Conservation (phyloP, 2,113 vertebrate species). For the Smithornis capensis region DNA sequence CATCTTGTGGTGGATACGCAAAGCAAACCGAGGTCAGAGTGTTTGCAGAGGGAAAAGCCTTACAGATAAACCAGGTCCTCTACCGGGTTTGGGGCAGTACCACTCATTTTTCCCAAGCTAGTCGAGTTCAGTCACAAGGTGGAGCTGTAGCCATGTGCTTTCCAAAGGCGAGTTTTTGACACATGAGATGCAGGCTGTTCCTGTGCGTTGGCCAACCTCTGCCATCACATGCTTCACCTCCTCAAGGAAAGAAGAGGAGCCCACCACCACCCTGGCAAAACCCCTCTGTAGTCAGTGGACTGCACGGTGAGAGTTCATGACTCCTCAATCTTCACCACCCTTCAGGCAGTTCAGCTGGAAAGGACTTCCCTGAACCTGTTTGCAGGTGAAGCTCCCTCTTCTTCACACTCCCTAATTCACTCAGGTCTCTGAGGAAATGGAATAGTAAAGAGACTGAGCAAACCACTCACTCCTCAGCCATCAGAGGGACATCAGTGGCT, state of each 20-base stretch:
- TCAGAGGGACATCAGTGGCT: background rate
- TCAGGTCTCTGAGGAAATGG: rapidly evolving
- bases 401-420: background rate
- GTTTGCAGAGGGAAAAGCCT: background rate
- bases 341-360: background rate
- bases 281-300: background rate
- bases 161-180: background rate
- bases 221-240: background rate
- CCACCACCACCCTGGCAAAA: background rate
- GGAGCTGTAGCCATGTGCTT: background rate
- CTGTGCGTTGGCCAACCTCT: background rate
- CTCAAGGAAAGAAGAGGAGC: background rate
- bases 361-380: background rate
- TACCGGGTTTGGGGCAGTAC: background rate
- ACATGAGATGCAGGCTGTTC: rapidly evolving
- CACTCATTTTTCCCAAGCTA: background rate
- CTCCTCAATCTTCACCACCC: background rate
- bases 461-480: background rate
- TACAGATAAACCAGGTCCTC: background rate
- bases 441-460: background rate
- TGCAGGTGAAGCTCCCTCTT: background rate
- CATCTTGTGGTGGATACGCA: rapidly evolving
- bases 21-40: background rate
- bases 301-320: rapidly evolving
- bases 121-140: background rate